Evolutionary conservation across 1,140 invertebrate genomes (phyloP), one percentile per base, ranked within the genome.

Genomic region (Heliconius hewitsoni): DNA sequence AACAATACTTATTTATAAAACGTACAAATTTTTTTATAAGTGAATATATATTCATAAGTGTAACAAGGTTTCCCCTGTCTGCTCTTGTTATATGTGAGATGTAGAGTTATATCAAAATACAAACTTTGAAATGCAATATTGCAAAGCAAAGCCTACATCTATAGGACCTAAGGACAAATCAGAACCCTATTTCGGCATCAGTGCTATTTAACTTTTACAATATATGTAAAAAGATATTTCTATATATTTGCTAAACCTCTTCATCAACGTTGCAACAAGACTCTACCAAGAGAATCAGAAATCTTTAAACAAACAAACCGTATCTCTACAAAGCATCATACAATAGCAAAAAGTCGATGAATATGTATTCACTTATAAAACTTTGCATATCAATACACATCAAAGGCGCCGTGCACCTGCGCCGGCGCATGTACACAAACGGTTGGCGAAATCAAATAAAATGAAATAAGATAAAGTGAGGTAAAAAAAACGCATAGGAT

Each of bases 381-480:
- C 84, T 93, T 91, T 91, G 90, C 90, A 93, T 93, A 92, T 92
- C 90, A 90, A 90, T 90, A 83, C 74, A 88, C 84, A 91, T 92
- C 89, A 92, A 91, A 93, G 89, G 77, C 80, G 81, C 83, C 87
- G 86, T 86, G 78, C 82, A 83, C 83, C 83, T 82, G 85, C 87
- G 85, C 85, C 78, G 79, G 86, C 86, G 87, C 86, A 83, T 78
- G 83, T 46, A 82, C 81, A 85, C 87, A 91, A 88, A 89, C 87
- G 86, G 82, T 82, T 82, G 84, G 84, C 84, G 74, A 83, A 83
- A 76, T 81, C 60, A 85, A 88, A 86, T 88, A 88, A 87, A 89
- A 82, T 82, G 77, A 77, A 80, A 80, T 73, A 60, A 80, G 74
- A 80, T 80, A 76, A 77, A 80, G 52, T 77, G 71, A 80, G 74